These are phyloP conservation scores for Acanthopleura granulata DNA, from an alignment of 2,888 invertebrate species.

Conservation along the genomic window DNA sequence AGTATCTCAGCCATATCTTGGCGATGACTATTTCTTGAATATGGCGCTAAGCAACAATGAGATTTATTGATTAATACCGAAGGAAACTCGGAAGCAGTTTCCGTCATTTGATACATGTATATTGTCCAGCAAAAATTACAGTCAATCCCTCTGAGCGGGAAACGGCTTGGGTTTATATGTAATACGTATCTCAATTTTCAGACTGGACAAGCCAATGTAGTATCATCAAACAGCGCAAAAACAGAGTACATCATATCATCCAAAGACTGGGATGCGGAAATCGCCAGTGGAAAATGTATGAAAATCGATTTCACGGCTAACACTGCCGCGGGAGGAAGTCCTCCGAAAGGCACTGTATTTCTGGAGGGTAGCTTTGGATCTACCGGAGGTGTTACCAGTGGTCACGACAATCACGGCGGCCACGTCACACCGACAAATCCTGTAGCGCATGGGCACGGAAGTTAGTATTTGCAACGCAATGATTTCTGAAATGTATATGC, in stretches of 20 bases:
- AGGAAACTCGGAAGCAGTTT: no score
- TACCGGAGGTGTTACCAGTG: not conserved
- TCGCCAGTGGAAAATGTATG: constrained; percentile 19
- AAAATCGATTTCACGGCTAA: constrained; percentile 2
- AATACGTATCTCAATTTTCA: not conserved
- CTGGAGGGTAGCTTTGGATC: not conserved
- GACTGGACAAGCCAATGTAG: not conserved
- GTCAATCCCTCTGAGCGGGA: no score
- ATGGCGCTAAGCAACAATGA: no score
- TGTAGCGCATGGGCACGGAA: constrained; percentile 9
- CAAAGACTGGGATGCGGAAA: constrained; percentile 11
- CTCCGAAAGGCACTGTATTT: not conserved
- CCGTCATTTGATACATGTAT: no score
- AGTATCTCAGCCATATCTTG: no score
- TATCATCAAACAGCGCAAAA: not conserved
- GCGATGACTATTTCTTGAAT: no score
- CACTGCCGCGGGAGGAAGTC: not conserved
- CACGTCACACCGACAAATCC: constrained; percentile 10
- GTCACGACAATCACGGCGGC: not conserved
- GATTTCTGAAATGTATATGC: no score
- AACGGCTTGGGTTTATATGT: no score
- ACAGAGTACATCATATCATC: not conserved
- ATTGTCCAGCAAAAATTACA: no score
- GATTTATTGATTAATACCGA: no score
- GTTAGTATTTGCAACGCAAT: not conserved